Evolutionary conservation across 2,113 vertebrate species (phyloP), one percentile per base, ranked within the genome.

Genomic region (Procavia capensis): DNA sequence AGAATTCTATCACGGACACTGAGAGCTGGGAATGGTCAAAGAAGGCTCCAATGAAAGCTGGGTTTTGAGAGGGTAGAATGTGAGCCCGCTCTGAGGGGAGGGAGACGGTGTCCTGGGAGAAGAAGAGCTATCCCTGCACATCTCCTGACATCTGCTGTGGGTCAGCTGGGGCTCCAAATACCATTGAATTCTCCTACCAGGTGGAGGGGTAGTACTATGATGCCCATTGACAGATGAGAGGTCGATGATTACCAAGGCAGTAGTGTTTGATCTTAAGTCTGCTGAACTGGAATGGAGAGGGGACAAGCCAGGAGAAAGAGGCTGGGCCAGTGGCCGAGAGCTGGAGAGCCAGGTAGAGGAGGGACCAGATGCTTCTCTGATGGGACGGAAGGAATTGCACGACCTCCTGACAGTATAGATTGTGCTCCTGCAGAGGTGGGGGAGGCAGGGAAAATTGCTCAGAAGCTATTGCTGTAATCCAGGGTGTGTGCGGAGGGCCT

Each of bases 41-140:
- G 63, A 90, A 59, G 29, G 45, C 54, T 66, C 9, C 34, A 7
- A 0, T 31, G 76, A 86, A 79, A 41, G 9, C 13, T 39, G 43
- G 31, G n/a, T 2, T 68, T 68, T n/a, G 64, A 84, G 6, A 72
- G 39, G 47, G n/a, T 16, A 84, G 17, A 25, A 1, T 36, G 0
- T 74, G 66, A 78, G 25, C 5, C 3, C 36, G 39, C 14, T 29
- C 64, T 31, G 20, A 6, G 17, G 9, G n/a, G 72, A 31, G 22
- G 22, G n/a, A n/a, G n/a, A n/a, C n/a, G 31, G 4, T 2, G 0
- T n/a, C 31, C n/a, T 36, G 20, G 61, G 8, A 22, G 57, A 59
- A 45, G 3, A 19, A 45, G 5, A 10, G 24, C 16, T 9, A 0
- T 19, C 34, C 29, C 31, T 34, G 14, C 66, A 16, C 20, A 8